Conservation (phyloP, 2,797 vertebrate species). For the Syncerus caffer region DNA sequence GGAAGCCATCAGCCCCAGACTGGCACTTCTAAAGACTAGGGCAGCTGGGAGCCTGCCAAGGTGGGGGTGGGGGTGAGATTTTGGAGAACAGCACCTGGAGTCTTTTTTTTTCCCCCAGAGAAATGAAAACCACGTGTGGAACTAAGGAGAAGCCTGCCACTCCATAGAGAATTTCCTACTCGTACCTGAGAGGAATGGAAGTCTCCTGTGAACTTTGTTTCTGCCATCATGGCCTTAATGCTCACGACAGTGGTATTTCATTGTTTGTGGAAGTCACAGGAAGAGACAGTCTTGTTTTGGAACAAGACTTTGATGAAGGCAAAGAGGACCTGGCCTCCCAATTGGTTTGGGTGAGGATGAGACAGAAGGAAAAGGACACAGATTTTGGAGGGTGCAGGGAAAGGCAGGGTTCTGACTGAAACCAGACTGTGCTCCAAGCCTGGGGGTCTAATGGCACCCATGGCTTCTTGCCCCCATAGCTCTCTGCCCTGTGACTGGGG, state of each 20-base stretch:
- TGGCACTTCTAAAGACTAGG: neutral
- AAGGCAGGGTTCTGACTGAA: neutral
- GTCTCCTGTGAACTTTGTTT: constrained; percentile 32
- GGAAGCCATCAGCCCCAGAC: neutral
- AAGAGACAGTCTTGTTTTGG: neutral
- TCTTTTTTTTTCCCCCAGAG: neutral
- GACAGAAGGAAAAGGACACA: neutral
- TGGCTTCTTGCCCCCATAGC: neutral
- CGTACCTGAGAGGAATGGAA: constrained; percentile 3
- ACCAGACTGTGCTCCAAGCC: neutral
- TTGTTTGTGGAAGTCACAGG: neutral
- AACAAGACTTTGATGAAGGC: neutral
- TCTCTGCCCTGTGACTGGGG: neutral
- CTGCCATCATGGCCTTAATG: constrained; percentile 1
- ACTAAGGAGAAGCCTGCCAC: neutral
- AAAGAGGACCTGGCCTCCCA: neutral
- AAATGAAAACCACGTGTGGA: constrained; percentile 56
- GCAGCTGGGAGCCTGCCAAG: constrained; percentile 18
- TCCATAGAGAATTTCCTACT: constrained; percentile 15
- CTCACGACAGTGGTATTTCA: constrained; percentile 5
- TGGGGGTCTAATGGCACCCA: neutral
- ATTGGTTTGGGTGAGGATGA: neutral
- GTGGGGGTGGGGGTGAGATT: neutral
- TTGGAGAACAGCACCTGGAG: constrained; percentile 35
- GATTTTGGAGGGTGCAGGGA: neutral